Conservation (phyloP, 2,797 vertebrate genomes). For the Sebastes kiyomatsui region DNA sequence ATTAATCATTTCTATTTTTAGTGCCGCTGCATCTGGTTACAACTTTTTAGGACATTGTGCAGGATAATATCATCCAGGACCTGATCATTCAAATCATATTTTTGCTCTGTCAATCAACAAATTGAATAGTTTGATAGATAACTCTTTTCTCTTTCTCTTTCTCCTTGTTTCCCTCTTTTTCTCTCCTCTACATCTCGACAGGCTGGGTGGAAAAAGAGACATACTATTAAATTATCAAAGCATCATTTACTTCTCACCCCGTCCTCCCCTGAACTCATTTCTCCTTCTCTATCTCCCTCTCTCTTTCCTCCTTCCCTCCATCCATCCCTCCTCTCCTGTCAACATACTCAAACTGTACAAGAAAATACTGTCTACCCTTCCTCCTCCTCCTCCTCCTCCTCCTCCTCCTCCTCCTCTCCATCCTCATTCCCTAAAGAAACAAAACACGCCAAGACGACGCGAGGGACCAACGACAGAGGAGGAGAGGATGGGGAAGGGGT, state of each 20-base stretch:
- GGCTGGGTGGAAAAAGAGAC: constrained; percentile 87
- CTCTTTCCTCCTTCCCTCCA: constrained; percentile 16
- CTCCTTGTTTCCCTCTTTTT: constrained; percentile 11
- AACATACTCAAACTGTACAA: constrained; percentile 42
- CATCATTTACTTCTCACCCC: constrained; percentile 64
- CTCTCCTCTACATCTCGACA: constrained; percentile 61
- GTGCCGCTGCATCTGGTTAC: background rate
- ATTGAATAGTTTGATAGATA: background rate
- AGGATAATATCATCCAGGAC: background rate
- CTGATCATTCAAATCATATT: background rate
- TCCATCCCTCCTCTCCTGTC: constrained; percentile 12
- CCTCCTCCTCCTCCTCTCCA: constrained; percentile 9
- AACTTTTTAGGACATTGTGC: background rate
- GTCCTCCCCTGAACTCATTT: constrained; percentile 42
- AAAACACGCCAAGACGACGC: constrained; percentile 54
- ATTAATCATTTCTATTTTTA: background rate
- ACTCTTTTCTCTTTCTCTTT: constrained; percentile 13
- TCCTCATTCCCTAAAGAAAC: constrained; percentile 37
- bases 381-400: constrained; percentile 10
- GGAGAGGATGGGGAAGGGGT: constrained; percentile 30
- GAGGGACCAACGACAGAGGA: constrained; percentile 67
- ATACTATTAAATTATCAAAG: constrained; percentile 83
- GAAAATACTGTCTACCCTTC: constrained; percentile 62
- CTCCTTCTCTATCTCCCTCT: constrained; percentile 23
- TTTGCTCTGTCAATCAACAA: background rate